phyloP scores from a whole-genome alignment of 2,113 vertebrate species.

The Arenaria interpres region DNA sequence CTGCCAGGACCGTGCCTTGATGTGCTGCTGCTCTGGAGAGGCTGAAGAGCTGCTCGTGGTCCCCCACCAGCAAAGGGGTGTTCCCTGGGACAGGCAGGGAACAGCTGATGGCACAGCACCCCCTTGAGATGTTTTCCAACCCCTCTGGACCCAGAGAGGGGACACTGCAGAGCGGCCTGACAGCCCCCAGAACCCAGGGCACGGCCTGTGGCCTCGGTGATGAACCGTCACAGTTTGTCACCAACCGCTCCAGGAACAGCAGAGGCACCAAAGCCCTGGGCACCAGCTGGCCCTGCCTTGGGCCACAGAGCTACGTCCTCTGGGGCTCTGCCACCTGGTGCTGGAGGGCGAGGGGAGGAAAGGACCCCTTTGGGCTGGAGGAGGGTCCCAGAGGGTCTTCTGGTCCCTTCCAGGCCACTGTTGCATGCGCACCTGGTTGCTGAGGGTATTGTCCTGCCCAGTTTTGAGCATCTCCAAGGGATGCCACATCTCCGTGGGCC shows the following conservation, averaged over 20 bases:
- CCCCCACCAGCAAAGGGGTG: fast-evolving
- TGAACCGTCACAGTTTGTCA: fast-evolving
- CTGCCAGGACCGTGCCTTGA: fast-evolving
- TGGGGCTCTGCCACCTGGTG: fast-evolving
- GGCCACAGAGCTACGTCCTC: background rate
- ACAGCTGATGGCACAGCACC: background rate
- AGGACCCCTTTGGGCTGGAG: fast-evolving
- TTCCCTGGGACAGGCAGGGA: background rate
- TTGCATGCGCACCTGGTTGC: fast-evolving
- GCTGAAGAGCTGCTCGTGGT: background rate
- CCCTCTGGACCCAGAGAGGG: background rate
- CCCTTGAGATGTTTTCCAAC: fast-evolving
- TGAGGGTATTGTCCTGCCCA: background rate
- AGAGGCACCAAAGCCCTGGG: fast-evolving
- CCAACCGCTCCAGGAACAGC: background rate
- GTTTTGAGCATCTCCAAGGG: background rate
- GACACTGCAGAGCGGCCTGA: fast-evolving
- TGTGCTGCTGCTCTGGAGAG: background rate
- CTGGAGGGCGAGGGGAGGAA: background rate
- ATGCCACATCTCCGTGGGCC: fast-evolving
- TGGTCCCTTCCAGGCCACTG: background rate
- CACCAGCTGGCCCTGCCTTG: background rate
- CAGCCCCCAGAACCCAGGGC: background rate
- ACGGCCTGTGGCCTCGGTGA: background rate
- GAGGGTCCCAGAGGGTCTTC: background rate